Conservation (phyloP, 2,113 vertebrate species). For the Entelurus aequoreus region DNA sequence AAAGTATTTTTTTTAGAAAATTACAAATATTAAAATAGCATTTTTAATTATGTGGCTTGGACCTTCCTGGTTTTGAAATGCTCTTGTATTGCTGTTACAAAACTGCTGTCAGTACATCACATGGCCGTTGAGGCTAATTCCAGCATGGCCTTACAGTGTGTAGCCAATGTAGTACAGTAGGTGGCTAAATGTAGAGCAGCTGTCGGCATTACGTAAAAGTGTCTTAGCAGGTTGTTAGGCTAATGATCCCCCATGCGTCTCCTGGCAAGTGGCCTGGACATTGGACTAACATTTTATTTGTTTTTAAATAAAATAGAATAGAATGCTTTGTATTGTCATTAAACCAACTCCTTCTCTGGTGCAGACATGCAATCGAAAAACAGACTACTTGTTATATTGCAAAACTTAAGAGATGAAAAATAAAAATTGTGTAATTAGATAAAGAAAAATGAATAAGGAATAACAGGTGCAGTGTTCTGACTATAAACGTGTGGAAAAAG, state of each 20-base stretch:
- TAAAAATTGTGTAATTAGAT: too few relatives aligned
- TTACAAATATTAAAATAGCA: too few relatives aligned
- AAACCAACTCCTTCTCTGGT: too few relatives aligned
- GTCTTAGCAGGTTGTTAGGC: slow-evolving; percentile 22
- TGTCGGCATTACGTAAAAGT: slow-evolving; percentile 50
- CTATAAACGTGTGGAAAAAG: too few relatives aligned
- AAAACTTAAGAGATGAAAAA: too few relatives aligned
- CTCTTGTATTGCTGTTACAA: slow-evolving; percentile 22
- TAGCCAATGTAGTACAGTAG: slow-evolving; percentile 13
- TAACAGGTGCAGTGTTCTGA: too few relatives aligned
- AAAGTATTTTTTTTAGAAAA: too few relatives aligned
- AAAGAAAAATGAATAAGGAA: too few relatives aligned
- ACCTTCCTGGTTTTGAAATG: neutral
- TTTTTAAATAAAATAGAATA: too few relatives aligned
- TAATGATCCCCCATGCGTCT: slow-evolving; percentile 47
- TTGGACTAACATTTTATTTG: neutral
- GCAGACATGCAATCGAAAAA: too few relatives aligned
- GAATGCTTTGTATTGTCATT: too few relatives aligned
- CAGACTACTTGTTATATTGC: too few relatives aligned
- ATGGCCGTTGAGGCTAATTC: slow-evolving; percentile 31
- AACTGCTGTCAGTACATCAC: slow-evolving; percentile 21
- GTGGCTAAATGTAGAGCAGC: slow-evolving; percentile 42
- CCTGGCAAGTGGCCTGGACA: slow-evolving; percentile 5
- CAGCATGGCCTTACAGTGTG: slow-evolving; percentile 24
- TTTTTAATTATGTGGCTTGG: neutral